Evolutionary conservation across 1,140 invertebrate genomes (phyloP).

Genomic region (Calycopis cecrops): DNA sequence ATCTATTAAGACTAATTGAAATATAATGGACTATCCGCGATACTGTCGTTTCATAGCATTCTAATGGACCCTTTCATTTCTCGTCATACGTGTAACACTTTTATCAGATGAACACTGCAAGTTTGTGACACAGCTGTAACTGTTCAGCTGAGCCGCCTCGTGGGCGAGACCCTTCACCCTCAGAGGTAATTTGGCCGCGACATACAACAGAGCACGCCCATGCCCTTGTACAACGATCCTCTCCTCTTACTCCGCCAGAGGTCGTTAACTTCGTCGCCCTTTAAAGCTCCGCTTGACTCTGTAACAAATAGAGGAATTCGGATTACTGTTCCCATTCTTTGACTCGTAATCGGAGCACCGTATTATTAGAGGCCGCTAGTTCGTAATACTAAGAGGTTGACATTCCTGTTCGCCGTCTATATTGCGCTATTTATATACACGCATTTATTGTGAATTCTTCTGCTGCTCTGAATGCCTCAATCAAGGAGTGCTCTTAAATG

Average conservation of each 20-base stretch:
- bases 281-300: slow-evolving; percentile 76
- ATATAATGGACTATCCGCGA: too few species aligned
- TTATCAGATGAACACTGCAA: slow-evolving; percentile 39
- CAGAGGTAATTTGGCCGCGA: slow-evolving; percentile 80
- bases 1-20: too few species aligned
- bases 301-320: slow-evolving; percentile 35
- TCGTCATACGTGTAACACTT: slow-evolving; percentile 29
- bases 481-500: too few species aligned
- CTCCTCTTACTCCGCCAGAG: slow-evolving; percentile 78
- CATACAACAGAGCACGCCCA: slow-evolving; percentile 81
- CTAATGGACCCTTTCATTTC: slow-evolving; percentile 67
- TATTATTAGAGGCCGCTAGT: too few species aligned
- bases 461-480: too few species aligned
- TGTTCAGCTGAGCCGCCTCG: slow-evolving; percentile 32
- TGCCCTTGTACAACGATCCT: slow-evolving; percentile 79
- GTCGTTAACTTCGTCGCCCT: slow-evolving; percentile 76
- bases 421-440: too few species aligned
- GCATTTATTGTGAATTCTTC: too few species aligned
- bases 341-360: too few species aligned
- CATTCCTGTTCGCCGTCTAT: too few species aligned
- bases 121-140: slow-evolving; percentile 30
- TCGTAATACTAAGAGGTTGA: neutral
- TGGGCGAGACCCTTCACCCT: slow-evolving; percentile 65
- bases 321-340: neutral
- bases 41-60: slow-evolving; percentile 1